Conservation (phyloP, 2,797 vertebrate genomes). For the Natrix natrix region DNA sequence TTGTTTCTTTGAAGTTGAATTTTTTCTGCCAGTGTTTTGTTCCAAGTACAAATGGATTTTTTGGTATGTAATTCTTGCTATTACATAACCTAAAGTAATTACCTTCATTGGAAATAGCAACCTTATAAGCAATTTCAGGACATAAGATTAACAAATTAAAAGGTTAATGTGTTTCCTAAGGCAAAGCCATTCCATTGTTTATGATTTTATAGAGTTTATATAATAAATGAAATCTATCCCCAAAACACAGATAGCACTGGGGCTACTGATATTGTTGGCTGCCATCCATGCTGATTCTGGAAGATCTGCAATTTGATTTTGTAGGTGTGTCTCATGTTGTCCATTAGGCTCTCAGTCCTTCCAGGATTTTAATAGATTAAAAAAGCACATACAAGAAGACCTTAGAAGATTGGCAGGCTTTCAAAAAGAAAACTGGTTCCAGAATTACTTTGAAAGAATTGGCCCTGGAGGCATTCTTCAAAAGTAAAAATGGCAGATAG, state of each 20-base stretch:
- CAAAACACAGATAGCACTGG: neutral
- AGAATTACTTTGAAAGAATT: neutral
- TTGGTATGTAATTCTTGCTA: constrained; percentile 10
- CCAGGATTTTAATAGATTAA: neutral
- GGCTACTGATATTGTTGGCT: neutral
- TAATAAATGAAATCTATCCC: neutral
- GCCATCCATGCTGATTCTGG: neutral
- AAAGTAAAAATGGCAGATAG: neutral
- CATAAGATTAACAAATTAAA: neutral
- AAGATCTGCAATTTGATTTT: neutral
- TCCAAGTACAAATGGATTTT: constrained; percentile 45
- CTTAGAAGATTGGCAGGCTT: neutral
- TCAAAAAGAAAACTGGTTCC: neutral
- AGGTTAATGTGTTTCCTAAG: neutral
- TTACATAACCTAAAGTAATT: constrained; percentile 7
- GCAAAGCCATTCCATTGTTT: neutral
- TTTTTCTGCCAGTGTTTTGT: constrained; percentile 34
- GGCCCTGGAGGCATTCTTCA: neutral
- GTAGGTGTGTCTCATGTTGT: neutral
- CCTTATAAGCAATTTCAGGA: neutral
- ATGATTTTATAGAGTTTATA: neutral
- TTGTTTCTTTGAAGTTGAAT: constrained; percentile 39
- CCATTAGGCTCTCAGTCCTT: neutral
- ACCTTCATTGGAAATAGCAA: constrained; percentile 1
- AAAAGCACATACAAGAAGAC: neutral